These are phyloP conservation scores for Epirrita christyi DNA, from an alignment of 2,888 invertebrate genomes.

Conservation along the genomic window DNA sequence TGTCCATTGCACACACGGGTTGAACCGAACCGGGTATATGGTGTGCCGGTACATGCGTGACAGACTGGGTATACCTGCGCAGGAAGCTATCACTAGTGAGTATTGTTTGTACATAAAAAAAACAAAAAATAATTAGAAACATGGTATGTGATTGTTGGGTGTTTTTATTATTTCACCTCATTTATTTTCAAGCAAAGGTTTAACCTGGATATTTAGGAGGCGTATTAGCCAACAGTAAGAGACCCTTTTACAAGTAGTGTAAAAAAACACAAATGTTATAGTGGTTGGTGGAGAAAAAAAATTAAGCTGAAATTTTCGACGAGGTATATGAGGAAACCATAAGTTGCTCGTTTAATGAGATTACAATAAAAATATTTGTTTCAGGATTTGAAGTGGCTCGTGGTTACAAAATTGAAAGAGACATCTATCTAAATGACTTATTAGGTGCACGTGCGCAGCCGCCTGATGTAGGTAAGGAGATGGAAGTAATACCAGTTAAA, in stretches of 20 bases:
- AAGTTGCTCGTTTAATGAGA: too few species aligned
- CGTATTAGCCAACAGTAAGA: too few species aligned
- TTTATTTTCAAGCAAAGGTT: too few species aligned
- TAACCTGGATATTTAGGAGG: too few species aligned
- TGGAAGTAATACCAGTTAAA: constrained; percentile 47
- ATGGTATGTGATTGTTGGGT: too few species aligned
- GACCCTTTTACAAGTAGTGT: too few species aligned
- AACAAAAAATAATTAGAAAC: background rate
- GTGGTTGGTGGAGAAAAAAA: too few species aligned
- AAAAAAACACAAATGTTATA: too few species aligned
- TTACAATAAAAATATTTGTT: constrained; percentile 40
- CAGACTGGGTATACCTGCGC: constrained; percentile 81
- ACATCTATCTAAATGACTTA: constrained; percentile 80
- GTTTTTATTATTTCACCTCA: too few species aligned
- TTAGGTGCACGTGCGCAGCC: constrained; percentile 43
- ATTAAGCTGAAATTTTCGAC: too few species aligned
- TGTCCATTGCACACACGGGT: constrained; percentile 93
- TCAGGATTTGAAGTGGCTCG: constrained; percentile 87
- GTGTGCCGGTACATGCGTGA: constrained; percentile 90
- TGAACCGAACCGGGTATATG: constrained; percentile 92
- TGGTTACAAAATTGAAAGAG: constrained; percentile 88
- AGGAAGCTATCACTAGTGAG: constrained; percentile 86
- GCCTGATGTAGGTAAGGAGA: constrained; percentile 47
- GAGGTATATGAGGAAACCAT: too few species aligned
- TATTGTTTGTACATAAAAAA: constrained; percentile 31